Evolutionary conservation across 2,797 vertebrate genomes (phyloP), one percentile per base, ranked within the genome.

Genomic region (Tinamus major): DNA sequence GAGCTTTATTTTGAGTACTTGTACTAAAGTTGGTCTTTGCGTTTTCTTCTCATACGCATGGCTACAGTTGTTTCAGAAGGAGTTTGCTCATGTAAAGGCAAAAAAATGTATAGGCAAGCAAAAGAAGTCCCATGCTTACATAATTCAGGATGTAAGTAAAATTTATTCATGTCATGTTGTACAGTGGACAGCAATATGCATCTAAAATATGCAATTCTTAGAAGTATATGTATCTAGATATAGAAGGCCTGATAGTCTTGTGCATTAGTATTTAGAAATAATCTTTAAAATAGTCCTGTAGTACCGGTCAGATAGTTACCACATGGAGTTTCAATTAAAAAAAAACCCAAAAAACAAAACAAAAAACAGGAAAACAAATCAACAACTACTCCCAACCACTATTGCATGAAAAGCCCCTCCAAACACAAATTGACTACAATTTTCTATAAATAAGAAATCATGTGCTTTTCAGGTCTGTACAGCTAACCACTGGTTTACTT

Each of bases 381-480:
- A 87, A 75, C 72, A 83, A 80, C 85, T 92, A 77, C 49, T 91
- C 72, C 68, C 87, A 69, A 93, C 62, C 44, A 59, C 87, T 61
- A 88, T 87, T 83, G 90, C 72, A 92, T 61, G 64, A 62, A 87
- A 91, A 80, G 35, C 29, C 63, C 31, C 1, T 7, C 87, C 77
- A 49, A 84, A 84, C 44, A 75, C n/a, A n/a, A n/a, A 89, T 33
- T 35, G 33, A 68, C 71, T 90, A 80, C 3, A 18, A 56, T 87
- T 85, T 89, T 91, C 89, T n/a, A 56, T 39, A 91, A 76, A 85
- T 70, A 51, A 87, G 82, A 94, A 94, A 95, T 78, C 71, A 95
- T 12, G 92, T 42, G 70, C 53, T 85, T 92, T 35, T 69, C 44
- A 69, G 58, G 82, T 51, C 59, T 92, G 74, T 67, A 70, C 8